phyloP scores from a whole-genome alignment of 2,888 invertebrate species.

The Ichneumoninae sp. region DNA sequence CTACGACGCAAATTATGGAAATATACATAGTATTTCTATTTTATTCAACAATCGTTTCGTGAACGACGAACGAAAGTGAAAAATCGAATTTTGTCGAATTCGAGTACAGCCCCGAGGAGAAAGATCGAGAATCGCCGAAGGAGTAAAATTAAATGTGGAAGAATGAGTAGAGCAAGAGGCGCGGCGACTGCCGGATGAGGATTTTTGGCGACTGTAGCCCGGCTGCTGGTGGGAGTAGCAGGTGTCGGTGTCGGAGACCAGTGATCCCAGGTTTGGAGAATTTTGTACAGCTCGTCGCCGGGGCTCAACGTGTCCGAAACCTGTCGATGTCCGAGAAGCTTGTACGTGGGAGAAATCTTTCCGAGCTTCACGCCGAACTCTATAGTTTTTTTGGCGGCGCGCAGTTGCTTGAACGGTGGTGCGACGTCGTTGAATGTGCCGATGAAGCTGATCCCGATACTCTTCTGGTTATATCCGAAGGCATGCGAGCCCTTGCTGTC shows the following conservation, averaged over 20 bases:
- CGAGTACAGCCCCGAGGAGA: not conserved
- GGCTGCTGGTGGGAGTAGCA: not conserved
- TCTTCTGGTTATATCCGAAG: slow-evolving; percentile 87
- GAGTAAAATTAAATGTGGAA: not conserved
- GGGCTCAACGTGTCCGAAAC: slow-evolving; percentile 89
- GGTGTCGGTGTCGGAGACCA: slow-evolving; percentile 82
- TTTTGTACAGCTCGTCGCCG: slow-evolving; percentile 87
- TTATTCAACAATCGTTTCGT: not conserved
- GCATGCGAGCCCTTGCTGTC: slow-evolving; percentile 90
- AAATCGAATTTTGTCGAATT: not conserved
- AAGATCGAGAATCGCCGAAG: not conserved
- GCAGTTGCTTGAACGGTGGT: slow-evolving; percentile 82
- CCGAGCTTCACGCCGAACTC: slow-evolving; percentile 87
- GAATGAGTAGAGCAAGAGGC: not conserved
- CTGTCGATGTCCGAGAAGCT: slow-evolving; percentile 89
- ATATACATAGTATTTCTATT: slow-evolving; percentile 1
- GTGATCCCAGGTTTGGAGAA: slow-evolving; percentile 90
- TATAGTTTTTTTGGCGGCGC: slow-evolving; percentile 88
- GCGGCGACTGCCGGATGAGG: not conserved
- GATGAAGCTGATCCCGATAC: slow-evolving; percentile 90
- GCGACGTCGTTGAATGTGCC: slow-evolving; percentile 88
- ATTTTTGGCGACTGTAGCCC: not conserved
- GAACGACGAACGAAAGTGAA: not conserved
- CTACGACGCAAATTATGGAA: not conserved
- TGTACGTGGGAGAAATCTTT: slow-evolving; percentile 88